phyloP scores from a whole-genome alignment of 2,888 invertebrate species.

The Phasia obesa region DNA sequence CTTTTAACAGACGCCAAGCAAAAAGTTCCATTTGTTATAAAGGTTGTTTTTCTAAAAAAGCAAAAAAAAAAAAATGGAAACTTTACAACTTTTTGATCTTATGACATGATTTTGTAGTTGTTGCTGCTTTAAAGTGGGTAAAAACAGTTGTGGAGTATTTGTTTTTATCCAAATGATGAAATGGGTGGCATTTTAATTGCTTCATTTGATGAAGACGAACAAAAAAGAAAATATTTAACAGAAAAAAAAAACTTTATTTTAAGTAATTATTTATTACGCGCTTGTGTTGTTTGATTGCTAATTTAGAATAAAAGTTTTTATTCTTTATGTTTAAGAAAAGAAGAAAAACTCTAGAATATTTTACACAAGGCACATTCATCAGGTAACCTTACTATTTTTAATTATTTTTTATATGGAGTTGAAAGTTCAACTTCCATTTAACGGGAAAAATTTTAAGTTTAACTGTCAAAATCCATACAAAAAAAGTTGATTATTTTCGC shows the following conservation, averaged over 20 bases:
- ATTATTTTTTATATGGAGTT: too few relatives aligned
- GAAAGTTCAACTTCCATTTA: too few relatives aligned
- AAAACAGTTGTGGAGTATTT: neutral
- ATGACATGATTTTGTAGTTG: conserved; percentile 47
- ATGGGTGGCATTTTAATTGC: conserved; percentile 68
- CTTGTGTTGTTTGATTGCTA: conserved; percentile 58
- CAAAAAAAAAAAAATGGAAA: too few relatives aligned
- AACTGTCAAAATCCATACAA: too few relatives aligned
- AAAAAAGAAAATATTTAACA: conserved; percentile 8
- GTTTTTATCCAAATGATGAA: conserved; percentile 43
- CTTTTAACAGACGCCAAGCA: conserved; percentile 26
- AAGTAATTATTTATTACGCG: conserved; percentile 59
- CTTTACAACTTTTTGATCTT: conserved; percentile 66
- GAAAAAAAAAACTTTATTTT: conserved; percentile 20
- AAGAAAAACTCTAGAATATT: neutral
- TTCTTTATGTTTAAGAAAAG: neutral
- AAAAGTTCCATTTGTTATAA: conserved; percentile 11
- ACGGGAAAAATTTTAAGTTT: too few relatives aligned
- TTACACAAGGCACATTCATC: too few relatives aligned
- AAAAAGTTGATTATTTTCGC: too few relatives aligned
- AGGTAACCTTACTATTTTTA: too few relatives aligned
- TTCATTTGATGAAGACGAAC: conserved; percentile 35
- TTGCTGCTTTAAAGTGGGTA: neutral
- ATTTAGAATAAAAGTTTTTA: conserved; percentile 44
- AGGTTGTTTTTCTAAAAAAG: conserved; percentile 37